Evolutionary conservation across 2,797 vertebrate species (phyloP).

Genomic region (Graptemys geographica): DNA sequence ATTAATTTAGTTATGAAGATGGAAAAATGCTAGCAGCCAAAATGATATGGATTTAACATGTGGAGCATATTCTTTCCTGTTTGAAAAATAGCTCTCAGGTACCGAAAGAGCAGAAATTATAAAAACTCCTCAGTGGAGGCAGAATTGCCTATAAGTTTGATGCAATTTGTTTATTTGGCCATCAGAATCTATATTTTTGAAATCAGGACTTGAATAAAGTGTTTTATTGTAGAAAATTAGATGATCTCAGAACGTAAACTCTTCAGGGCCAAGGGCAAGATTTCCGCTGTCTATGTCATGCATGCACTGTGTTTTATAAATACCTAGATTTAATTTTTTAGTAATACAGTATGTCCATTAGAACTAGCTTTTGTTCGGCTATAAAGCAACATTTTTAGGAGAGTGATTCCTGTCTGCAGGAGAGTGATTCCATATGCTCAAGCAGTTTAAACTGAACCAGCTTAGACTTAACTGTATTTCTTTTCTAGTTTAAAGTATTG

Average conservation of each 20-base stretch:
- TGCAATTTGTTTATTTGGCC: not conserved
- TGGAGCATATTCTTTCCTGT: not conserved
- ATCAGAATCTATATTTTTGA: not conserved
- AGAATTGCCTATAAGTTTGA: not conserved
- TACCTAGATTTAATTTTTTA: too few relatives aligned
- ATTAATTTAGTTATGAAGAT: not conserved
- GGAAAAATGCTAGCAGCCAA: not conserved
- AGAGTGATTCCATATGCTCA: not conserved
- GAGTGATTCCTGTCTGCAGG: not conserved
- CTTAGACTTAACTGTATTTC: not conserved
- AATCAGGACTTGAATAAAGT: not conserved
- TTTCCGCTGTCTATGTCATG: not conserved
- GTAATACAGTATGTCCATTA: not conserved
- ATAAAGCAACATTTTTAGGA: not conserved
- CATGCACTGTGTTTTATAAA: too few relatives aligned
- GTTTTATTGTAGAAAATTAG: not conserved
- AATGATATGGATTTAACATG: not conserved
- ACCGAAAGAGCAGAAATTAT: not conserved
- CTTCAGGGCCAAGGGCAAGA: not conserved
- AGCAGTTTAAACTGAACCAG: not conserved
- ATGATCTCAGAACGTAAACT: too few relatives aligned
- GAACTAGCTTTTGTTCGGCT: not conserved
- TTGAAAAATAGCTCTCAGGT: not conserved
- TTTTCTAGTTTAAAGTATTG: not conserved
- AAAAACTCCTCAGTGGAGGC: accelerated